phyloP scores from a whole-genome alignment of 2,113 vertebrate genomes.

The Furnarius figulus region DNA sequence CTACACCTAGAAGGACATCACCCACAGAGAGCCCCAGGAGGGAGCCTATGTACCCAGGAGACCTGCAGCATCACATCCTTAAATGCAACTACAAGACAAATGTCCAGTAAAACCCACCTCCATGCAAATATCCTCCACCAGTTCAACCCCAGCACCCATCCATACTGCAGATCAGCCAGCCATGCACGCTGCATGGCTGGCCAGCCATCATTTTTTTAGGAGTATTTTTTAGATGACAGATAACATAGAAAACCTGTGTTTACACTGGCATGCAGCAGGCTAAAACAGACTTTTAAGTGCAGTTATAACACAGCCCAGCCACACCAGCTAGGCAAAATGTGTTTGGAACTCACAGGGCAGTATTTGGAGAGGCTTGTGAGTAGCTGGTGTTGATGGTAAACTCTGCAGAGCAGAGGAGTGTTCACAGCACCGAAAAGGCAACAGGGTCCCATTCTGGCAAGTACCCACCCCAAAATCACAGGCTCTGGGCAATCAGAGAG shows the following conservation, averaged over 20 bases:
- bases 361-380: neutral
- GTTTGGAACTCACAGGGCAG: neutral
- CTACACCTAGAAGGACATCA: neutral
- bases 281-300: neutral
- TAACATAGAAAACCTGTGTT: neutral
- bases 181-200: rapidly evolving
- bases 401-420: neutral
- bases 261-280: neutral
- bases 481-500: neutral
- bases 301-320: neutral
- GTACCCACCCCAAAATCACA: neutral
- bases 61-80: rapidly evolving
- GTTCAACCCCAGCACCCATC: neutral
- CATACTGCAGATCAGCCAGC: neutral
- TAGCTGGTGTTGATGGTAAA: neutral
- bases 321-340: neutral
- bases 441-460: neutral
- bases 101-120: neutral
- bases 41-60: neutral
- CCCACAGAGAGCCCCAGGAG: rapidly evolving
- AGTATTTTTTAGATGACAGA: neutral
- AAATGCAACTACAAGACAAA: rapidly evolving
- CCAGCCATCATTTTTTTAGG: neutral
- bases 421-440: neutral
- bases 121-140: neutral